Base-by-base conservation (phyloP, 1,140 invertebrate species). In the Drosophila repletoides region DNA sequence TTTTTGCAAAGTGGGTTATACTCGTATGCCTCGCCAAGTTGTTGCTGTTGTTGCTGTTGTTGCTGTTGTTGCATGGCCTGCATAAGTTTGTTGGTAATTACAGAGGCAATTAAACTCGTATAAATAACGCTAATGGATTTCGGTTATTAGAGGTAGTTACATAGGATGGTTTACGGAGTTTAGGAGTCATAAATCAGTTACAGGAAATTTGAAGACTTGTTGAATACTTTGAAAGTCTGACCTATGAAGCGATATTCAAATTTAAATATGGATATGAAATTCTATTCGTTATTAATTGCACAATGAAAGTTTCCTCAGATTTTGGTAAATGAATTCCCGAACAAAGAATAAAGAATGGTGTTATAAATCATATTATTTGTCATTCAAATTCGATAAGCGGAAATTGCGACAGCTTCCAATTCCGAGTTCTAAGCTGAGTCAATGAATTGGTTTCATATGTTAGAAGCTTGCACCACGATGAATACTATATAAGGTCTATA, bases 61-160 rank as follows among this genome's bases (percentile, higher is more conserved):
- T 71, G 56, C 52, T 19, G 55, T 29, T 53, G 59, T 63, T 72
- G 61, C 58, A 56, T 69, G 60, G 60, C 31, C 59, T 72, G 64
- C 64, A 67, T 61, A 67, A 70, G 79, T 84, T 83, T 70, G 53
- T 74, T 58, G 66, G 48, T 59, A 65, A 83, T 83, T 74, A 77
- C 70, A 22, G 60, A 43, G 58, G 26, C 79, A 84, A 83, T 83
- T 83, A 83, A 66, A 84, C 46, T 52, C 38, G 41, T 70, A 77
- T 84, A 79, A 83, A 84, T 74, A 77, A 71, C 58, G 53, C 58
- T 77, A 74, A 84, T 77, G 61, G 67, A 26, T 59, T 73, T 81
- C 73, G 36, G n/a, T 63, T 56, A 29, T 36, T 46, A 52, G 15
- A 59, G 19, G 17, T 33, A 51, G 24, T 51, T 45, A 21, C 33